These are phyloP conservation scores for Eupelmus urozonus DNA, from an alignment of 2,888 invertebrate species.

Conservation along the genomic window DNA sequence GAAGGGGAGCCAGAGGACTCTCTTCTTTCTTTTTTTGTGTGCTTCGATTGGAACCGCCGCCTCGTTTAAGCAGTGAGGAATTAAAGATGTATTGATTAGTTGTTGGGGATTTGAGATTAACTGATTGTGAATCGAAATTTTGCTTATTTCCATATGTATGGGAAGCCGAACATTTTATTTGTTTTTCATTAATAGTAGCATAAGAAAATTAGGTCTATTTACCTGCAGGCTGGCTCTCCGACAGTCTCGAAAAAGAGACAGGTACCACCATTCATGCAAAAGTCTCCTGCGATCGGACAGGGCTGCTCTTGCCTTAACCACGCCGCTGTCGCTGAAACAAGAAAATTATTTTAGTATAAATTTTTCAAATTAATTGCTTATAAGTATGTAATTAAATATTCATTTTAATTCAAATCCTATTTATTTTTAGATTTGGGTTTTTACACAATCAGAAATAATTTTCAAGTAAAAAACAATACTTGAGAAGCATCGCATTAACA, in stretches of 20 bases:
- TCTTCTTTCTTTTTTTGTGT: neutral
- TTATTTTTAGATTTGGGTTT: too few relatives aligned
- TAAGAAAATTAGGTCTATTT: constrained; percentile 76
- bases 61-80: neutral
- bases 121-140: too few relatives aligned
- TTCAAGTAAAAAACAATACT: too few relatives aligned
- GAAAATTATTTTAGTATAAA: too few relatives aligned
- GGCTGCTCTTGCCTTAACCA: constrained; percentile 82
- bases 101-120: too few relatives aligned
- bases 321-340: constrained; percentile 78
- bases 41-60: neutral
- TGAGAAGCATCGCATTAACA: too few relatives aligned
- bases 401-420: too few relatives aligned
- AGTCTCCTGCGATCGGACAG: constrained; percentile 84
- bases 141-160: too few relatives aligned
- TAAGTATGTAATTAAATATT: too few relatives aligned
- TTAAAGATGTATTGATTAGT: constrained; percentile 20
- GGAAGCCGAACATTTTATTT: too few relatives aligned
- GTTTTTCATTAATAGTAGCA: neutral
- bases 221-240: constrained; percentile 91
- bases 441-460: too few relatives aligned
- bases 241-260: constrained; percentile 90
- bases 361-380: too few relatives aligned
- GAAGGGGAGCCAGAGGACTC: neutral
- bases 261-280: constrained; percentile 92